A percentile compares a stretch with the other conserved stretches of the same genome.
phyloP scores from a whole-genome alignment of 1,140 invertebrate species.

The Drosophila equinoxialis region DNA sequence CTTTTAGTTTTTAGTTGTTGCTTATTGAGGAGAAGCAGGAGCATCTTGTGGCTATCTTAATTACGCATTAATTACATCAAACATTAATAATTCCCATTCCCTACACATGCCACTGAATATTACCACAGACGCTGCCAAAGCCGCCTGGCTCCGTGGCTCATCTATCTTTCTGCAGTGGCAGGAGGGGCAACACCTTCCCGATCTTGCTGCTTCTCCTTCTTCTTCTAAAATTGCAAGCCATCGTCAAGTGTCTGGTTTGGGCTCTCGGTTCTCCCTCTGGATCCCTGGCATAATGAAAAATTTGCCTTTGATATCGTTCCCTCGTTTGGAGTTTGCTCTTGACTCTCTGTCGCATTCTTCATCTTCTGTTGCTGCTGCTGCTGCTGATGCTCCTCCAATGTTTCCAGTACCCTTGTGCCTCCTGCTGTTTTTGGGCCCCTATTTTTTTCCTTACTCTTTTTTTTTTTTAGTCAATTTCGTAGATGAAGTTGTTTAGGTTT shows the following conservation, averaged over 20 bases:
- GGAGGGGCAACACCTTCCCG: slow-evolving; percentile 62
- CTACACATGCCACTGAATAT: slow-evolving; percentile 44
- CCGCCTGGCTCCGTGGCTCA: slow-evolving; percentile 35
- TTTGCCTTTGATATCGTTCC: slow-evolving; percentile 70
- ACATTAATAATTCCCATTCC: slow-evolving; percentile 64
- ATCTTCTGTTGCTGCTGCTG: not conserved
- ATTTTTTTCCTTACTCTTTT: slow-evolving; percentile 43
- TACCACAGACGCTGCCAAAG: not conserved
- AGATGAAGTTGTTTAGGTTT: slow-evolving; percentile 59
- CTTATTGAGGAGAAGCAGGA: not conserved
- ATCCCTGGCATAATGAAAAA: slow-evolving; percentile 61
- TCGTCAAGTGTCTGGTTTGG: slow-evolving; percentile 37
- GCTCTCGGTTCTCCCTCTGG: slow-evolving; percentile 33
- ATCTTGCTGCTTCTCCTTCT: slow-evolving; percentile 27
- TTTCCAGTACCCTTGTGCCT: slow-evolving; percentile 1
- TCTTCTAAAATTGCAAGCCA: slow-evolving; percentile 51
- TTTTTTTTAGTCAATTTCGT: slow-evolving; percentile 59
- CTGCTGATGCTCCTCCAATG: not conserved
- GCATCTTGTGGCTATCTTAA: slow-evolving; percentile 62
- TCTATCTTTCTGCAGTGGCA: slow-evolving; percentile 70
- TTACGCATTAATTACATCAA: slow-evolving; percentile 79
- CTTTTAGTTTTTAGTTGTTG: no score
- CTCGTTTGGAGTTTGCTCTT: not conserved
- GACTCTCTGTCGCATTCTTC: slow-evolving; percentile 2
- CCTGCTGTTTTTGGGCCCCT: slow-evolving; percentile 43